phyloP scores from a whole-genome alignment of 1,140 invertebrate species.

The Sitobion miscanthi region DNA sequence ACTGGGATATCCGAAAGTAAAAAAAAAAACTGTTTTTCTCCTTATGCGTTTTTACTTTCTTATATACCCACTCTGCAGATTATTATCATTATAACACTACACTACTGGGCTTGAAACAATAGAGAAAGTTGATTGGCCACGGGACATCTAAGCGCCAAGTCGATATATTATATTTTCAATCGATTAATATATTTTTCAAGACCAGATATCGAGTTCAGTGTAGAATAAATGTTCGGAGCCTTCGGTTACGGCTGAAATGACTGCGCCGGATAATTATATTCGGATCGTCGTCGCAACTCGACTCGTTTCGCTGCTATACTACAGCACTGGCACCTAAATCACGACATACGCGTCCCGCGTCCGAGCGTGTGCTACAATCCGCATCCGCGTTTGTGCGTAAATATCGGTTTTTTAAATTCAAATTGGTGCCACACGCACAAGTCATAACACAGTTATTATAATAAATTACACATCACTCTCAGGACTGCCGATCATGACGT shows the following conservation, averaged over 20 bases:
- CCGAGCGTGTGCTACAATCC: not conserved
- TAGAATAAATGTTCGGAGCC: not conserved
- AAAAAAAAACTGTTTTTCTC: not conserved
- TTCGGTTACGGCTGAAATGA: slow-evolving; percentile 7
- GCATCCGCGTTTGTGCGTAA: not conserved
- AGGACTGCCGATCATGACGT: not conserved
- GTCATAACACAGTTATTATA: not conserved
- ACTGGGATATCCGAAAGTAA: slow-evolving; percentile 28
- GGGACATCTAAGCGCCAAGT: slow-evolving; percentile 35
- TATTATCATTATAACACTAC: slow-evolving; percentile 29
- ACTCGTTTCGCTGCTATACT: not conserved
- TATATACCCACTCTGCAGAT: slow-evolving; percentile 18
- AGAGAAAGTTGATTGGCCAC: slow-evolving; percentile 56
- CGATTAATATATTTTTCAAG: slow-evolving; percentile 35
- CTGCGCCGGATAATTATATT: not conserved
- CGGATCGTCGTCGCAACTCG: not conserved
- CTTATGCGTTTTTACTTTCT: slow-evolving; percentile 45
- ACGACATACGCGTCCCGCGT: not conserved
- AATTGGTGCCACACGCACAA: not conserved
- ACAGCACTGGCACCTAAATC: not conserved
- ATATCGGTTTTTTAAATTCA: not conserved
- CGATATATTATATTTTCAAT: slow-evolving; percentile 14
- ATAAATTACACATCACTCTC: not conserved
- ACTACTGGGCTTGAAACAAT: slow-evolving; percentile 53
- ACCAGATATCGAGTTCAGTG: slow-evolving; percentile 25